Conservation (phyloP, 1,140 invertebrate species). For the Homarus americanus region DNA sequence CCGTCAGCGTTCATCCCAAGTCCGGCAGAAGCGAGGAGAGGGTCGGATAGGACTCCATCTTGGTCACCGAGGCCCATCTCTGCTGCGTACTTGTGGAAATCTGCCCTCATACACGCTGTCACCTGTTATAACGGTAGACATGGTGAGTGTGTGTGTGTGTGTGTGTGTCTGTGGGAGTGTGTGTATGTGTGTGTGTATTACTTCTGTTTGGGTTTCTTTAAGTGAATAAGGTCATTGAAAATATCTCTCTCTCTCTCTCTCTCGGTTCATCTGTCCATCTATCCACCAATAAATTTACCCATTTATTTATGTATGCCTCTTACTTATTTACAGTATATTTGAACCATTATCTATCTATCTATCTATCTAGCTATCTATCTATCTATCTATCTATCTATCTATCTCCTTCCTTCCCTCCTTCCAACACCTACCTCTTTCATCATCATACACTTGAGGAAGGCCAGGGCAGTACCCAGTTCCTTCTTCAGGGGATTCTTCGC, state of each 20-base stretch:
- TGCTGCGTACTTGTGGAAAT: background rate
- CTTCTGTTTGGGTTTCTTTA: too few species aligned
- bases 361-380: too few species aligned
- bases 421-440: slow-evolving; percentile 26
- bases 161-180: too few species aligned
- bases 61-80: background rate
- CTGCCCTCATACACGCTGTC: slow-evolving; percentile 5
- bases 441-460: slow-evolving; percentile 37
- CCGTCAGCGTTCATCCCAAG: background rate
- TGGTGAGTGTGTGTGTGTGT: too few species aligned
- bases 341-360: too few species aligned
- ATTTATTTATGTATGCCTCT: too few species aligned
- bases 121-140: background rate
- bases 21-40: background rate
- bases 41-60: background rate
- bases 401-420: background rate
- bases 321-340: background rate
- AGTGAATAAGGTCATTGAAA: too few species aligned
- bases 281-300: too few species aligned
- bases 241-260: too few species aligned
- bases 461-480: slow-evolving; percentile 31
- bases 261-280: too few species aligned
- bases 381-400: too few species aligned
- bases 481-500: slow-evolving; percentile 33
- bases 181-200: too few species aligned